Percentiles rank a stretch among this genome's conserved stretches.
These are phyloP conservation scores for Oophaga sylvatica DNA, from an alignment of 2,797 vertebrate species.

Conservation along the genomic window DNA sequence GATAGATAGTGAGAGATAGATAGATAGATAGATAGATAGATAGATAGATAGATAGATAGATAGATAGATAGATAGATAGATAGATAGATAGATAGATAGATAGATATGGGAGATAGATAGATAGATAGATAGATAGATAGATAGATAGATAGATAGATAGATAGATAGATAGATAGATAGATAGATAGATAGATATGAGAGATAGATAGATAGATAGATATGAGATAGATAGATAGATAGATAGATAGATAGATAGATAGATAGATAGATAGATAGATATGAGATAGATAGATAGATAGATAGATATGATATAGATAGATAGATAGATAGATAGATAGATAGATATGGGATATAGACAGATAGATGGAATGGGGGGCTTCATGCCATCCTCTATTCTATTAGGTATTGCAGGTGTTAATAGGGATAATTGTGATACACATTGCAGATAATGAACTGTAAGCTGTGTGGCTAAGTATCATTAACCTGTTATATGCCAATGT, in stretches of 20 bases:
- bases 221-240: neutral
- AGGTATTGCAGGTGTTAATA: conserved; percentile 4
- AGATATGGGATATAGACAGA: too few species aligned
- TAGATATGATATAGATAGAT: neutral
- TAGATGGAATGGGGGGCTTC: too few species aligned
- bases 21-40: neutral
- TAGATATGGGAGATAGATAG: too few species aligned
- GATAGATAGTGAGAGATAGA: neutral
- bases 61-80: neutral
- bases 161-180: neutral
- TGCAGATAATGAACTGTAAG: neutral
- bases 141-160: too few species aligned
- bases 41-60: neutral
- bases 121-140: too few species aligned
- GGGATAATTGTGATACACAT: neutral
- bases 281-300: neutral
- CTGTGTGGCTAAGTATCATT: neutral
- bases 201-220: neutral
- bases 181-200: conserved; percentile 9
- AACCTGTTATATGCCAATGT: neutral
- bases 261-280: neutral
- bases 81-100: neutral
- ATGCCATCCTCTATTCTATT: neutral
- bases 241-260: neutral
- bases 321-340: too few species aligned